Evolutionary conservation across 2,797 vertebrate genomes (phyloP).

Genomic region (Nannoperca australis): DNA sequence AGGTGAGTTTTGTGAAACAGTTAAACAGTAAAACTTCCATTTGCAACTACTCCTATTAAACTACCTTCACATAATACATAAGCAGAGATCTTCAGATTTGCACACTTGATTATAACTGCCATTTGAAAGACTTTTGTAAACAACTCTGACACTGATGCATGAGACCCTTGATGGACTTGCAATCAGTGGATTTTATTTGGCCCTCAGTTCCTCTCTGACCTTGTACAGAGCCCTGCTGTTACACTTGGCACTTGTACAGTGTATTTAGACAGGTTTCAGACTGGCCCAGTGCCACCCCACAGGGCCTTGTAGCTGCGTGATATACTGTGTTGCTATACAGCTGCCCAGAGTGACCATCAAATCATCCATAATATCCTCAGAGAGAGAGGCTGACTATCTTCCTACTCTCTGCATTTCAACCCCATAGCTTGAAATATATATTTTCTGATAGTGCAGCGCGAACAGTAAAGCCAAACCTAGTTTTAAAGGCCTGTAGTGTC

Average conservation of each 20-base stretch:
- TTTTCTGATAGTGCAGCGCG: slow-evolving; percentile 7
- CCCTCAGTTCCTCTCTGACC: slow-evolving; percentile 56
- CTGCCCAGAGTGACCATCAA: slow-evolving; percentile 65
- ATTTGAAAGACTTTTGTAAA: slow-evolving; percentile 9
- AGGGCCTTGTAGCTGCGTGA: slow-evolving; percentile 68
- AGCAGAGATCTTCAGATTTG: neutral
- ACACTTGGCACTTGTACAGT: slow-evolving; percentile 47
- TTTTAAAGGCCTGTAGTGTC: slow-evolving; percentile 62
- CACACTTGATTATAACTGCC: neutral
- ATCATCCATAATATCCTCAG: slow-evolving; percentile 67
- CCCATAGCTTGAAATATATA: slow-evolving; percentile 33
- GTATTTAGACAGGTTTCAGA: slow-evolving; percentile 55
- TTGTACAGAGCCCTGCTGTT: slow-evolving; percentile 49
- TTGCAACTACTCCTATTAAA: too few relatives aligned
- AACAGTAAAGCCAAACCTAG: slow-evolving; percentile 48
- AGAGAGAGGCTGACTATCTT: slow-evolving; percentile 37
- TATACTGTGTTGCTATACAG: slow-evolving; percentile 61
- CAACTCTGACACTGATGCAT: slow-evolving; percentile 17
- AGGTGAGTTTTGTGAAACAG: too few relatives aligned
- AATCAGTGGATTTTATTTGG: slow-evolving; percentile 40
- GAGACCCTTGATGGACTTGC: slow-evolving; percentile 18
- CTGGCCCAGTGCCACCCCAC: slow-evolving; percentile 49
- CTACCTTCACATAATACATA: neutral
- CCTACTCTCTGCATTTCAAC: slow-evolving; percentile 35
- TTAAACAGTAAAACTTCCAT: too few relatives aligned